phyloP scores from a whole-genome alignment of 1,140 invertebrate genomes.

The Camponotus pennsylvanicus region DNA sequence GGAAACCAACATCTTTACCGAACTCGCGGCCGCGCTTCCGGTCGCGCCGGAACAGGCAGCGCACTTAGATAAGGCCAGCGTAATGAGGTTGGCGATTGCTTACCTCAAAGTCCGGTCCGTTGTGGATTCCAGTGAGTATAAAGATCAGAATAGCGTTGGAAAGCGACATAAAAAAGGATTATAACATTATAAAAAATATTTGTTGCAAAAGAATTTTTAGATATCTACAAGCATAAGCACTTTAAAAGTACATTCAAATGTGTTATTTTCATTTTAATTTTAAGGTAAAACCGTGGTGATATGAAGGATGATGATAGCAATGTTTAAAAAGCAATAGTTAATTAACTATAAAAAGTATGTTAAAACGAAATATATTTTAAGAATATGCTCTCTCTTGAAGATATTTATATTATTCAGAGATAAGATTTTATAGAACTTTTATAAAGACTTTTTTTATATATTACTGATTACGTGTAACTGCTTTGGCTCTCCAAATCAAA shows the following conservation, averaged over 20 bases:
- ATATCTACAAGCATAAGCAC: background rate
- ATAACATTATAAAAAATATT: background rate
- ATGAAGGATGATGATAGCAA: background rate
- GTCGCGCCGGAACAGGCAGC: constrained; percentile 91
- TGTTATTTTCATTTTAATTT: background rate
- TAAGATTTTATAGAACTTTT: background rate
- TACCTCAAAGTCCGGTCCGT: constrained; percentile 95
- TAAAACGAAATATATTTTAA: too few relatives aligned
- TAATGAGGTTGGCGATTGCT: constrained; percentile 97
- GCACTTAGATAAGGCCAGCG: constrained; percentile 97
- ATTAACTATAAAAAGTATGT: too few relatives aligned
- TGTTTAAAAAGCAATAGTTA: background rate
- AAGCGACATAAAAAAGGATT: too few relatives aligned
- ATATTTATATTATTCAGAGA: background rate
- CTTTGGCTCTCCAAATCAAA: background rate
- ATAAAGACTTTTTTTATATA: background rate
- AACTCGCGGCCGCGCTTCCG: constrained; percentile 94
- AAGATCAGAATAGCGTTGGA: background rate
- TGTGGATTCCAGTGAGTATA: constrained; percentile 91
- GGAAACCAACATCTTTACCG: constrained; percentile 97
- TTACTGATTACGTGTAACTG: background rate
- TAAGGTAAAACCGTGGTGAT: too few relatives aligned
- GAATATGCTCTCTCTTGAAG: background rate
- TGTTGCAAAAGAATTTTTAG: background rate
- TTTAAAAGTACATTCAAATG: background rate